Evolutionary conservation across 1,140 invertebrate species (phyloP), one percentile per base, ranked within the genome.

Genomic region (Aphidius ervi): DNA sequence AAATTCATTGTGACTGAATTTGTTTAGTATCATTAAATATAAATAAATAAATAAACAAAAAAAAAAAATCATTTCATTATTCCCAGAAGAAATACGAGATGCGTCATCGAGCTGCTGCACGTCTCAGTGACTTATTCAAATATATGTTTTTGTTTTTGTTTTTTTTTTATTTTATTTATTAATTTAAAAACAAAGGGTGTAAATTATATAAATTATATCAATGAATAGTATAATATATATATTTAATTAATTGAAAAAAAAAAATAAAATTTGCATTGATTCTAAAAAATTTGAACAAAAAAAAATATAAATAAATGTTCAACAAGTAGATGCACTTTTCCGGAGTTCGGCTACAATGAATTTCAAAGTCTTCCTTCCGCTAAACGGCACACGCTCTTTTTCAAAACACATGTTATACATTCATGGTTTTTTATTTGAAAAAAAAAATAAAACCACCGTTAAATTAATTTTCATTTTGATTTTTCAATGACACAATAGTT

Each of bases 11-110:
- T 31, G 23, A 31, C 23, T 31, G 23, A 31, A 31, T 31, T 31
- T 31, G 23, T 31, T 31, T 31, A 4, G 23, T 31, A 41, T 16
- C 0, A 16, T 16, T 16, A 16, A 16, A 16, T 6, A 42, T 10
- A 39, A 54, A n/a, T n/a, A 9, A 40, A 54, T 7, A 9, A 37
- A 37, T 23, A 54, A 54, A 43, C 9, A 54, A 54, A 7, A 40
- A 10, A 41, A 42, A 47, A 40, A 47, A 37, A 42, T 41, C 9
- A 37, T 56, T 46, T 41, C 9, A 37, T 56, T 58, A 8, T 72
- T 71, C 69, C 61, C 8, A 58, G 70, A 72, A 72, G 69, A 68
- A 72, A 72, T 47, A 10, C 47, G 69, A 72, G 59, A 62, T 59
- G 58, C 60, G 57, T 52, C 43, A 61, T 58, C 63, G 50, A 31